phyloP scores from a whole-genome alignment of 2,113 vertebrate species.

The Micronycteris hirsuta region DNA sequence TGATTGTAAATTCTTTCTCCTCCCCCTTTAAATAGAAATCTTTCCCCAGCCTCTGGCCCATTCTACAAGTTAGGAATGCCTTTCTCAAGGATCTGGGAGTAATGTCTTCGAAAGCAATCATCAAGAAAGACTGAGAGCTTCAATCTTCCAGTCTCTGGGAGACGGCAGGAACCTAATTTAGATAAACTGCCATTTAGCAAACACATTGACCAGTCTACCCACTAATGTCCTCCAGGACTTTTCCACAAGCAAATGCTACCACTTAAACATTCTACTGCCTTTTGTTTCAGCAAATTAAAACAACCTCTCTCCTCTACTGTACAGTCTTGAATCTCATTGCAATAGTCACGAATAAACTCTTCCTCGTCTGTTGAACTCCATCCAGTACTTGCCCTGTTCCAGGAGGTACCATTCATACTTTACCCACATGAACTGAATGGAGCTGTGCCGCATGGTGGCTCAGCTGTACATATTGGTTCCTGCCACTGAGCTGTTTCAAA shows the following conservation, averaged over 20 bases:
- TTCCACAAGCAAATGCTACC: not conserved
- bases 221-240: not conserved
- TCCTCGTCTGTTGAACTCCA: not conserved
- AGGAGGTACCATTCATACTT: not conserved
- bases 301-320: not conserved
- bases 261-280: not conserved
- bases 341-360: not conserved
- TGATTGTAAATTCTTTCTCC: not conserved
- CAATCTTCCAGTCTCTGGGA: not conserved
- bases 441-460: not conserved
- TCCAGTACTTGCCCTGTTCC: not conserved
- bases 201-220: not conserved
- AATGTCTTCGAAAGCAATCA: not conserved
- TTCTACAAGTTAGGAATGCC: not conserved
- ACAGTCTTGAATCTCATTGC: not conserved
- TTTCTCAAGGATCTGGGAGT: not conserved
- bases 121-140: not conserved
- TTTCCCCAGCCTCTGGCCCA: not conserved
- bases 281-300: not conserved
- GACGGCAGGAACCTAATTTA: not conserved
- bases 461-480: not conserved
- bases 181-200: not conserved
- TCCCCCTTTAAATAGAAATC: not conserved
- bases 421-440: not conserved
- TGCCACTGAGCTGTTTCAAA: not conserved